Percentiles rank a stretch among this genome's conserved stretches.
phyloP scores from a whole-genome alignment of 2,888 invertebrate species.

The Campoplex capitator region DNA sequence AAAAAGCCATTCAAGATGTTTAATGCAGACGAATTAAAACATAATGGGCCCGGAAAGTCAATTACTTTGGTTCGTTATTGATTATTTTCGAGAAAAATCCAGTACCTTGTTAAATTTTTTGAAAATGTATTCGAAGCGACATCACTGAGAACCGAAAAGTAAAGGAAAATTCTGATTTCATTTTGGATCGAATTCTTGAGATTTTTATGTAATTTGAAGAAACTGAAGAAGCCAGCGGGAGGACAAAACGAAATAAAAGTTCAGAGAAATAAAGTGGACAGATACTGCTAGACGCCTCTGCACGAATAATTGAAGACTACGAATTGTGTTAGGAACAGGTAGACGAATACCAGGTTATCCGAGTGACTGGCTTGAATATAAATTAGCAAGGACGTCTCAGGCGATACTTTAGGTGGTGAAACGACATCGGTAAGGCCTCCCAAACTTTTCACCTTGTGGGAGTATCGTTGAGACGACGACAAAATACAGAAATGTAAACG shows the following conservation, averaged over 20 bases:
- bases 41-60: background rate
- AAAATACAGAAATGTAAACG: conserved; percentile 49
- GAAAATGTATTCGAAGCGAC: background rate
- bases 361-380: conserved; percentile 77
- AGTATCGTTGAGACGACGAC: conserved; percentile 54
- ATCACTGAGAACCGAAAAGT: background rate
- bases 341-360: conserved; percentile 71
- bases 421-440: conserved; percentile 51
- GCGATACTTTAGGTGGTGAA: conserved; percentile 59
- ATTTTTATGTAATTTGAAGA: conserved; percentile 25
- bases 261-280: conserved; percentile 37
- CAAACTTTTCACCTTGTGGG: conserved; percentile 62
- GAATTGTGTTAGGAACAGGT: conserved; percentile 70
- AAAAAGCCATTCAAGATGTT: background rate
- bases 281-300: conserved; percentile 57
- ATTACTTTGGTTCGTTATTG: background rate
- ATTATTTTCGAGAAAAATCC: background rate
- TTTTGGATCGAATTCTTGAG: background rate
- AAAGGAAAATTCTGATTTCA: background rate
- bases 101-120: background rate
- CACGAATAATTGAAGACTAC: conserved; percentile 76
- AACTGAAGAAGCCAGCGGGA: conserved; percentile 17
- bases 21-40: background rate
- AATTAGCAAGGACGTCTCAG: conserved; percentile 74
- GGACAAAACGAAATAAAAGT: conserved; percentile 31